Base-by-base conservation (phyloP, 2,888 invertebrate genomes). In the Parapristionchus giblindavisi region DNA sequence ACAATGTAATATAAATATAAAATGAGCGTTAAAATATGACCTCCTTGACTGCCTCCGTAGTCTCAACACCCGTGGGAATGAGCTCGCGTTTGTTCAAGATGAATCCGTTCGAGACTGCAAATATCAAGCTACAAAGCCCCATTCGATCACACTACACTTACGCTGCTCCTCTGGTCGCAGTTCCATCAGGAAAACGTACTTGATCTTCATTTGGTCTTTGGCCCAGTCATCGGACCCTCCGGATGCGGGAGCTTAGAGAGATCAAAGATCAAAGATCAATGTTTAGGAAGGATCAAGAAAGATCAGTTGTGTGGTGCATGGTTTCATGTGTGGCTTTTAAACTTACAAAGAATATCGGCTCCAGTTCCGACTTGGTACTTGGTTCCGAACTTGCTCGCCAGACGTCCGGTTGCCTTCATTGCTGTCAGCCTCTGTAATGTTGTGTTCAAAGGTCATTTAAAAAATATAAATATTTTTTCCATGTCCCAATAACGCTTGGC, bases 201-300 rank as follows among this genome's bases (percentile, higher is more conserved):
- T 87, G 34, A 85, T 82, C 24, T 81, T 79, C 77, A 87, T 72
- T 32, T 78, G 84, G 27, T 83, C 84, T 66, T 87, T 87, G 4
- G 87, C 87, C 87, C 86, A 87, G 54, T 87, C 87, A 60, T 87
- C 87, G 0, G 86, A 86, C 1, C 87, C 87, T 6, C 87, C 86
- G 27, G 87, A 81, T 5, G 87, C 87, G 0, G 83, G 83, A 3
- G 83, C 83, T 83, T 77, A 51, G 80, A 77, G 36, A 1, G 48
- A 40, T n/a, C n/a, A 36, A n/a, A 34, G n/a, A 4, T 56, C 34
- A 32, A 60, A 36, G 5, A 24, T 24, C 8, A 63, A 2, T 6
- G 6, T 17, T 24, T 8, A 56, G 56, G 27, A n/a, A n/a, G 27
- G 6, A 56, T n/a, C 56, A n/a, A 56, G 24, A n/a, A 56, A 27